Conservation (phyloP, 2,113 vertebrate genomes). For the Myxocyprinus asiaticus region DNA sequence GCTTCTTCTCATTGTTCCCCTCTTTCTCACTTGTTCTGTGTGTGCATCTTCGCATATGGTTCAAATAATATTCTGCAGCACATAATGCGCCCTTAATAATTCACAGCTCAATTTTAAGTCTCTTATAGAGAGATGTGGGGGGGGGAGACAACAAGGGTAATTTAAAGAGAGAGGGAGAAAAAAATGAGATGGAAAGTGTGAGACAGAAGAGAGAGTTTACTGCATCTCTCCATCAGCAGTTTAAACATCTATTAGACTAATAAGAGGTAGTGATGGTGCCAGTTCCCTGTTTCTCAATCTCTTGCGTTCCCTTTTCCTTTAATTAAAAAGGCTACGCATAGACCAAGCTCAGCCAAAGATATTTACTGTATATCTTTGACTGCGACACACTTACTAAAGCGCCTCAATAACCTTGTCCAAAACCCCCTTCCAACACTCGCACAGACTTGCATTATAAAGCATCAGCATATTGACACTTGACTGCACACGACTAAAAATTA, state of each 20-base stretch:
- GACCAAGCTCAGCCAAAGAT: background rate
- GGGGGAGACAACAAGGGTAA: background rate
- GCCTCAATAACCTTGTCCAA: no score
- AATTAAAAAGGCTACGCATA: constrained; percentile 34
- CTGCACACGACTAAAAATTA: constrained; percentile 50
- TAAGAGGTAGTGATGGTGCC: constrained; percentile 30
- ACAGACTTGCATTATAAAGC: constrained; percentile 34
- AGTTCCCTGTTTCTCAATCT: constrained; percentile 25
- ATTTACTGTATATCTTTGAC: background rate
- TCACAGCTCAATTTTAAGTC: constrained; percentile 58
- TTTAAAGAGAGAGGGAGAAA: constrained; percentile 31
- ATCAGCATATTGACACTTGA: constrained; percentile 49
- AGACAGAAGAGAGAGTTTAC: background rate
- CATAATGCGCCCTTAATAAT: constrained; percentile 59
- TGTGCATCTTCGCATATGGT: constrained; percentile 1
- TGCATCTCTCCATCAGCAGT: constrained; percentile 30
- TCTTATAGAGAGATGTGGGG: constrained; percentile 7
- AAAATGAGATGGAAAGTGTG: no score
- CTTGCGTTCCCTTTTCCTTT: constrained; percentile 1
- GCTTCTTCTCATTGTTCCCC: no score
- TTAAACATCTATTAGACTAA: constrained; percentile 38
- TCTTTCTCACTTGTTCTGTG: background rate
- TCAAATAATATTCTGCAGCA: constrained; percentile 49
- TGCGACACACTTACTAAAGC: no score
- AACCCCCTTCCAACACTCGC: background rate